Percentiles rank a stretch among this genome's conserved stretches.
These are phyloP conservation scores for Okamejei kenojei DNA, from an alignment of 2,797 vertebrate species.

Conservation along the genomic window DNA sequence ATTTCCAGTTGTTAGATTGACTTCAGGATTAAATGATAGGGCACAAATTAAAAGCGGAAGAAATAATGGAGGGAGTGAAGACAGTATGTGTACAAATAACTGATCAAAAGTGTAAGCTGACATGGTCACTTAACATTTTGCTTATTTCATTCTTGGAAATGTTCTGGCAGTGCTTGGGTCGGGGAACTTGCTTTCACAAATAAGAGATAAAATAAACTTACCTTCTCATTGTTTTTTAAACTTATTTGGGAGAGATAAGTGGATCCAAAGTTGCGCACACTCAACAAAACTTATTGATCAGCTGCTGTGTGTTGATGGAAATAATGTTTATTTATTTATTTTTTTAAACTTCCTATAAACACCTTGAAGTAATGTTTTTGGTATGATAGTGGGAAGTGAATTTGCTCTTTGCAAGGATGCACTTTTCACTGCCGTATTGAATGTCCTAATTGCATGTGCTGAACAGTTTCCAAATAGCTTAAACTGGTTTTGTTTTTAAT, in stretches of 20 bases:
- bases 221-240: not conserved
- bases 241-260: not conserved
- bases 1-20: not conserved
- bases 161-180: not conserved
- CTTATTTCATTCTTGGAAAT: not conserved
- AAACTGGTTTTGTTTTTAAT: not conserved
- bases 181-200: not conserved
- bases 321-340: not conserved
- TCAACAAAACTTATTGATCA: not conserved
- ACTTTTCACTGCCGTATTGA: not conserved
- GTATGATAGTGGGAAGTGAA: not conserved
- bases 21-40: not conserved
- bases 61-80: not conserved
- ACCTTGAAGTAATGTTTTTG: not conserved
- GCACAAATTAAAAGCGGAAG: not conserved
- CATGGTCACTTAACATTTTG: not conserved
- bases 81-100: not conserved
- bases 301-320: not conserved
- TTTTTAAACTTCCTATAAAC: not conserved
- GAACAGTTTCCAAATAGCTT: constrained; percentile 1
- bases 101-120: not conserved
- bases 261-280: not conserved
- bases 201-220: not conserved
- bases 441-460: not conserved
- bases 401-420: not conserved